Percentiles rank a stretch among this genome's conserved stretches.
These are phyloP conservation scores for Phenganax subtilis DNA, from an alignment of 92 coral and sea anemone species.

Conservation along the genomic window DNA sequence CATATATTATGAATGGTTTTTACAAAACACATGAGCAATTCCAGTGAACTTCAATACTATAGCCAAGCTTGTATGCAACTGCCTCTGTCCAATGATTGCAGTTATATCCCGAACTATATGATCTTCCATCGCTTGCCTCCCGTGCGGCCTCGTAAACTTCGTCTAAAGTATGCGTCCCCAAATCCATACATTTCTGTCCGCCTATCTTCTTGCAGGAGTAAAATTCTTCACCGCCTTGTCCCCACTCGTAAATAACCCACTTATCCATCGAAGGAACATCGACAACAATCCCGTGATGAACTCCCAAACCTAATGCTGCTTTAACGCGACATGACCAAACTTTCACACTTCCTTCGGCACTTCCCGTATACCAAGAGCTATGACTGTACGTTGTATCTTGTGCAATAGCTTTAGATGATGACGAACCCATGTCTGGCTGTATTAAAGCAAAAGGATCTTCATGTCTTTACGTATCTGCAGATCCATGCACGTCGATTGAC, in stretches of 20 bases:
- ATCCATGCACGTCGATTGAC: too few species aligned
- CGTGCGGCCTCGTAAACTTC: not conserved
- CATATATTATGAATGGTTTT: not conserved
- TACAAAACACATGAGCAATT: not conserved
- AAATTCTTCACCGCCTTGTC: not conserved
- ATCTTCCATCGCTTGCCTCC: not conserved
- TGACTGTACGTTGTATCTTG: constrained; percentile 11
- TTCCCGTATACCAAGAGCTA: not conserved
- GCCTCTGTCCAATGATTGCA: constrained; percentile 12
- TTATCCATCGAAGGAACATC: not conserved
- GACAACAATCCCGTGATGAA: not conserved
- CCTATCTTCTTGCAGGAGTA: not conserved
- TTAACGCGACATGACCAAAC: constrained; percentile 10
- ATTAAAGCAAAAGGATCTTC: not conserved
- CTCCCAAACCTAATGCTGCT: constrained; percentile 12
- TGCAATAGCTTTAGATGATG: not conserved
- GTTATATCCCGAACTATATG: not conserved
- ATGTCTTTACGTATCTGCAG: not conserved
- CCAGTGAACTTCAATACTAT: not conserved
- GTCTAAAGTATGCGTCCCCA: not conserved
- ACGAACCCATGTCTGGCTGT: not conserved
- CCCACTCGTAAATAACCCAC: constrained; percentile 2
- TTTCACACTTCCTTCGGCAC: not conserved
- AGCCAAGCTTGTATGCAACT: not conserved
- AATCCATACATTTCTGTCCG: constrained; percentile 12